Evolutionary conservation across 2,113 vertebrate species (phyloP), one percentile per base, ranked within the genome.

Genomic region (Alouatta palliata): DNA sequence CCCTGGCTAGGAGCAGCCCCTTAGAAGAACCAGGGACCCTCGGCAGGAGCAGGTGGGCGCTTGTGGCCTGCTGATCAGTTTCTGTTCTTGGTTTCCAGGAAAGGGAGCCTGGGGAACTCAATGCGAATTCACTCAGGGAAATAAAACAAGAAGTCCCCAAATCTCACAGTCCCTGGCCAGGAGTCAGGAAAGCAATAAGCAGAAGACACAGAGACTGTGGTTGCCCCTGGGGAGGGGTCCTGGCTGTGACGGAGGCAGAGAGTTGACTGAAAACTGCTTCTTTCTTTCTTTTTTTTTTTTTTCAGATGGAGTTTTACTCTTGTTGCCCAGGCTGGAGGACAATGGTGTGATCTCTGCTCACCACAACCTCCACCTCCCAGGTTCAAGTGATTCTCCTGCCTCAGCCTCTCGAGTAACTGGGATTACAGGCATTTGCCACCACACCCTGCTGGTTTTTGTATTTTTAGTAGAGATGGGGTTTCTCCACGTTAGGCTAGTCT

Each of bases 51-150:
- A 10, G 23, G 23, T 21, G 13, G 5, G 9, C 8, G 8, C n/a
- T n/a, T 32, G 20, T 23, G 47, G n/a, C 81, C 56, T 2, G 0
- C 66, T 12, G 73, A n/a, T 14, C 0, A 1, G 37, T 27, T 47
- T 37, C 43, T 40, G 37, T 5, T 86, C 75, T 90, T 40, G 27
- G 87, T 82, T 89, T 83, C 68, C 70, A 87, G 83, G 82, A 85
- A 58, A 23, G 40, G 27, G 58, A 49, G 25, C 25, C n/a, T 10
- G 40, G 75, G 80, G 68, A 20, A 37, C 32, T 75, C 23, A 27
- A 2, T 16, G 66, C 40, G 61, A 92, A 40, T 5, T 30, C 45
- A 10, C 76, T 54, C 3, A 3, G 23, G 56, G 61, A 80, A 30
- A 5, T 37, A 71, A 91, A 94, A 71, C 45, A 90, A 47, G 68